Evolutionary conservation across 2,113 vertebrate genomes (phyloP), one percentile per base, ranked within the genome.

Genomic region (Mastomys natalensis): DNA sequence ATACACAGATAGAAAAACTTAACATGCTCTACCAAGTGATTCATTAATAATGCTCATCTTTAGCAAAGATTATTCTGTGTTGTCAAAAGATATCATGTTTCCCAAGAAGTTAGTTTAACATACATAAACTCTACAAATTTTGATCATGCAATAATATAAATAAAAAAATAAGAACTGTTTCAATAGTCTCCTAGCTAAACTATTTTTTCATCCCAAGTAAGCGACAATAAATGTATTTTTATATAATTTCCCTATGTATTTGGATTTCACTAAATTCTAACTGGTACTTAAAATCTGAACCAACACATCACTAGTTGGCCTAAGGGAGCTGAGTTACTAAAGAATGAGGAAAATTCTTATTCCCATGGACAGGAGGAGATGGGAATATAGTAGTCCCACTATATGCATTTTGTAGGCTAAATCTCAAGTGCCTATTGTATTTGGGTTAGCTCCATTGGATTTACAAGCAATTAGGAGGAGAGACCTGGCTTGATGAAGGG

Each of bases 31-130:
- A 58, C n/a, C 73, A 74, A 55, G 48, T 58, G 85, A 70, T 94
- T 98, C 96, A 97, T 98, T 97, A 97, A 92, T 76, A 96, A 86
- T n/a, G 85, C 81, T 96, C 73, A 1, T 78, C 85, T 58, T 97
- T 97, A 96, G 93, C 66, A 11, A 77, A n/a, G 45, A 87, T 72
- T 58, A 29, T 74, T 89, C 98, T 97, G 97, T 88, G 96, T 86
- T 95, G 84, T 97, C 76, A 60, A 0, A 0, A 88, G 93, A 70
- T 43, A 66, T 17, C 45, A 7, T 7, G 1, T 55, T 87, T 92
- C 53, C 77, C 51, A 58, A 91, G 74, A 89, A 97, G 13, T 95
- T 7, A 96, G 66, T 80, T 89, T 94, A 96, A 24, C 8, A 34
- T 77, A 58, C 80, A 43, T 24, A 10, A 22, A 72, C 1, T 3